Evolutionary conservation across 2,113 vertebrate genomes (phyloP).

Genomic region (Coreoperca whiteheadi): DNA sequence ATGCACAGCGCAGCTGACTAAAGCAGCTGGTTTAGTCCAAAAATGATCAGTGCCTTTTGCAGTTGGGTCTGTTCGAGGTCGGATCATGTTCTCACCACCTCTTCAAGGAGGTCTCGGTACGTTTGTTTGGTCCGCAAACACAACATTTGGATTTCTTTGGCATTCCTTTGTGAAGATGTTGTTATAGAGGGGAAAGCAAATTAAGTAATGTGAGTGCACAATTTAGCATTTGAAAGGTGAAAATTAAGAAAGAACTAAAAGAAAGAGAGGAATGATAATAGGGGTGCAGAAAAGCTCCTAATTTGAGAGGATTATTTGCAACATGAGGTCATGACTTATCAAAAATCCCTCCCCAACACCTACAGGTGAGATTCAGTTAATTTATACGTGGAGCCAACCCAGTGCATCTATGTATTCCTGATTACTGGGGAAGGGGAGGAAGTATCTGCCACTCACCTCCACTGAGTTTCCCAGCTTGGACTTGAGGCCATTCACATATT

Average conservation of each 20-base stretch:
- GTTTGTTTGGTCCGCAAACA: too few relatives aligned
- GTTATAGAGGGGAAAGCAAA: not conserved
- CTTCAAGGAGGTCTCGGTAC: too few relatives aligned
- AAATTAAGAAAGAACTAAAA: not conserved
- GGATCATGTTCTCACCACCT: too few relatives aligned
- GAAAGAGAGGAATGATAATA: not conserved
- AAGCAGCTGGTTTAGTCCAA: too few relatives aligned
- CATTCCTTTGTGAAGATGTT: too few relatives aligned
- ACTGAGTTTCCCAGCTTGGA: not conserved
- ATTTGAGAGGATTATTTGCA: not conserved
- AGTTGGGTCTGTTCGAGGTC: too few relatives aligned
- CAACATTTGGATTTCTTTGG: too few relatives aligned
- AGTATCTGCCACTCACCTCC: not conserved
- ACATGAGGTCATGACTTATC: not conserved
- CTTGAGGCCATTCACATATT: constrained; percentile 30
- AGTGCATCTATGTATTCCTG: not conserved
- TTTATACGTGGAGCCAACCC: not conserved
- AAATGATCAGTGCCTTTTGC: too few relatives aligned
- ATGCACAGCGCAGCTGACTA: too few relatives aligned
- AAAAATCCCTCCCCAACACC: not conserved
- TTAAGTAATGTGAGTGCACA: not conserved
- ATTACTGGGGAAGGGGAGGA: not conserved
- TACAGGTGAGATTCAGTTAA: not conserved
- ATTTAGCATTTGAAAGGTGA: too few relatives aligned
- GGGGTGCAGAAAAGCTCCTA: not conserved